A percentile compares a stretch with the other conserved stretches of the same genome.
These are phyloP conservation scores for Papilio polytes DNA, from an alignment of 1,140 invertebrate genomes.

Conservation along the genomic window DNA sequence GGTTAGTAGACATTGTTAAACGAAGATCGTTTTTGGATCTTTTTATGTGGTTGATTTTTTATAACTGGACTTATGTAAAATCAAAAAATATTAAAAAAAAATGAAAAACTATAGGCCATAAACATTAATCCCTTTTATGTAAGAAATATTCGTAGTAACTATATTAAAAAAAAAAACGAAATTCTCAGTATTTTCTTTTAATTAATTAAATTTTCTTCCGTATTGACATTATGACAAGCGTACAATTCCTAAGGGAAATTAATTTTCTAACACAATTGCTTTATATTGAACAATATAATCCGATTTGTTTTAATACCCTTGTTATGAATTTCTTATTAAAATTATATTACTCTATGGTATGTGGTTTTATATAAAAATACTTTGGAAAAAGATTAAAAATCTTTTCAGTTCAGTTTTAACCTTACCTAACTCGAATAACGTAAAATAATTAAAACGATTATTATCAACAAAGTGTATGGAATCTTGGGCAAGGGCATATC, in stretches of 20 bases:
- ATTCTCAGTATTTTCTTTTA: not conserved
- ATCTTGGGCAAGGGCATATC: no score
- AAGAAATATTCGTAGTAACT: not conserved
- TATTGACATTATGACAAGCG: conserved; percentile 8
- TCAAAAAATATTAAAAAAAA: no score
- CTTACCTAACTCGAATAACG: no score
- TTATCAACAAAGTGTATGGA: no score
- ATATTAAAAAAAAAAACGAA: not conserved
- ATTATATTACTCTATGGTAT: no score
- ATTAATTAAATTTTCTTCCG: not conserved
- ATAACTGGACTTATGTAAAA: no score
- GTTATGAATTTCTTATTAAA: not conserved
- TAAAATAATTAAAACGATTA: no score
- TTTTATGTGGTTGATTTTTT: no score
- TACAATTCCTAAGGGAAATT: conserved; percentile 12
- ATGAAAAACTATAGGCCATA: no score
- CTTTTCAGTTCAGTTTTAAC: no score
- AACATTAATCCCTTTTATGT: not conserved
- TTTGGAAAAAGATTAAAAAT: no score
- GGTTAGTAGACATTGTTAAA: not conserved
- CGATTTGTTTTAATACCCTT: not conserved
- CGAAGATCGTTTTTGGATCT: not conserved
- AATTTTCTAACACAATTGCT: not conserved
- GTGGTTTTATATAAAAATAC: no score
- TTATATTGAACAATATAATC: not conserved